Evolutionary conservation across 1,140 invertebrate species (phyloP).

Genomic region (Drosophila persimilis): DNA sequence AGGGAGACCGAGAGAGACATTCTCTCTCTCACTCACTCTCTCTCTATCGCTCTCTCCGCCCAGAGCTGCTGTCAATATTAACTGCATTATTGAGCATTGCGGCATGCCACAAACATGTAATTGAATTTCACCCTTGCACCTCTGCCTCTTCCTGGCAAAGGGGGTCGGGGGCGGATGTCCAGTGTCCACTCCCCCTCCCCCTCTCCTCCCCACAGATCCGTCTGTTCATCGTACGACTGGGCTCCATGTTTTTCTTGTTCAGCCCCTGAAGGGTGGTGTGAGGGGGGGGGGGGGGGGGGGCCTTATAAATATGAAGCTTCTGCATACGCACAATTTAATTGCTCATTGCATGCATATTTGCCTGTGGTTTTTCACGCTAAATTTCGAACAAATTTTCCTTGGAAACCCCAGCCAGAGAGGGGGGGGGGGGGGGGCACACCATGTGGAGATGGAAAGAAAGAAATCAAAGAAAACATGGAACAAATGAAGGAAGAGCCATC

Average conservation of each 20-base stretch:
- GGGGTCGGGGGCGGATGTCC: too few relatives aligned
- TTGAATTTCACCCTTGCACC: constrained; percentile 73
- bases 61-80: constrained; percentile 66
- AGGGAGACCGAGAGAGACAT: constrained; percentile 13
- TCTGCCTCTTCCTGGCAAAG: constrained; percentile 7
- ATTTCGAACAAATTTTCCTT: constrained; percentile 55
- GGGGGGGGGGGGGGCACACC: too few relatives aligned
- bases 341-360: constrained; percentile 70
- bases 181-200: too few relatives aligned
- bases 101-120: constrained; percentile 80
- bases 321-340: constrained; percentile 70
- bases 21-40: constrained; percentile 6
- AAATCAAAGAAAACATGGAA: too few relatives aligned
- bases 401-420: not conserved
- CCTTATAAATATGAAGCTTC: constrained; percentile 42
- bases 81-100: constrained; percentile 81
- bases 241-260: constrained; percentile 49
- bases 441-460: too few relatives aligned
- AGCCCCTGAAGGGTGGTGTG: constrained; percentile 4
- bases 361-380: constrained; percentile 61
- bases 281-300: not conserved
- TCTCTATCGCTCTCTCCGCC: not conserved
- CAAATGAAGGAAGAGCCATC: too few relatives aligned
- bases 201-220: not conserved
- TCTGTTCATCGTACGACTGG: constrained; percentile 34